Evolutionary conservation across 2,888 invertebrate genomes (phyloP), one percentile per base, ranked within the genome.

Genomic region (Sepioteuthis lessoniana): DNA sequence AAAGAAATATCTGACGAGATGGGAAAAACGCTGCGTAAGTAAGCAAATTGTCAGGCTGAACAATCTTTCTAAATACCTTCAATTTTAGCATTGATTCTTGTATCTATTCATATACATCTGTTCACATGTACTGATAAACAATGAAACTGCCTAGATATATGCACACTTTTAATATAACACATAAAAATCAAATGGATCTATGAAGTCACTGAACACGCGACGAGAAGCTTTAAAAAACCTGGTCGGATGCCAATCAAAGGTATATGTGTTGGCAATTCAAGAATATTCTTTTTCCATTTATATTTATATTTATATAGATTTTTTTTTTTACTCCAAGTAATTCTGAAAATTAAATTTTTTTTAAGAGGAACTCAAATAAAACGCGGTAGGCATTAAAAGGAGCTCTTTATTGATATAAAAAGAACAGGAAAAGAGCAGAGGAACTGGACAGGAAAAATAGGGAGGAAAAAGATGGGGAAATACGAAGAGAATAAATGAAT

Each of bases 271-370:
- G 16, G n/a, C 76, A n/a, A 76, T 76, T 76, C 76, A 35, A 76
- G 76, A 76, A 19, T 35, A 76, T 35, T 76, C 76, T n/a, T 76
- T n/a, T 35, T 16, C n/a, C 7, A 42, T 42, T 5, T 55, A 55
- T 25, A 55, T 55, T 1, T 55, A 21, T 55, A 28, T 55, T 25
- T 55, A 55, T 55, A 28, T 28, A 55, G 21, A 25, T 55, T 28
- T 76, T 76, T 76, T 76, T n/a, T n/a, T 76, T n/a, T 76, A 16
- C 35, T 28, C 55, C 55, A 55, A 55, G 55, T 35, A 76, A 76
- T 76, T 76, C 76, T 76, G 76, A 76, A 76, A 76, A 76, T 76
- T 76, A 55, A 55, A 76, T 55, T 76, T 76, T 76, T 76, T 76
- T 76, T 76, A 76, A 76, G n/a, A 76, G 16, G 76, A 76, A 10